Evolutionary conservation across 2,113 vertebrate species (phyloP).

Genomic region (Parotia lawesii): DNA sequence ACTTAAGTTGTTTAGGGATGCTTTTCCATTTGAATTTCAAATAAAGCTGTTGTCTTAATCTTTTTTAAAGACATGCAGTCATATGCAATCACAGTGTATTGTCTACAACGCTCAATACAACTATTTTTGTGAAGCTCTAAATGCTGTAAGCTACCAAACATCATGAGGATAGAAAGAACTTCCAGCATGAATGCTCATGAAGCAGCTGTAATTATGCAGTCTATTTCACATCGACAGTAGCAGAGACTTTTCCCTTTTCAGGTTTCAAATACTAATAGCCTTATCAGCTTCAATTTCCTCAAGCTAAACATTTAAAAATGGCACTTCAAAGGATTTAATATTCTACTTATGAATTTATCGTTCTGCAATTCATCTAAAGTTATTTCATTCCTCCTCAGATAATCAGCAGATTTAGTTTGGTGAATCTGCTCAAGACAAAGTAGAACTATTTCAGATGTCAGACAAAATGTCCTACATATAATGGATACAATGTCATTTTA

Average conservation of each 20-base stretch:
- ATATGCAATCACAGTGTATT: conserved; percentile 51
- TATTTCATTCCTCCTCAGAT: not conserved
- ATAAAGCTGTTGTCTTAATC: not conserved
- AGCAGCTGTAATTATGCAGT: not conserved
- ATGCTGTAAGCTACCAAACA: not conserved
- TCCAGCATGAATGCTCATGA: not conserved
- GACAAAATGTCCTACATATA: not conserved
- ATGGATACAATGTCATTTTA: not conserved
- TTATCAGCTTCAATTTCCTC: not conserved
- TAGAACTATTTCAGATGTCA: not conserved
- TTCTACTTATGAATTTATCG: not conserved
- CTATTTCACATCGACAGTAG: not conserved
- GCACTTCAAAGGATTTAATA: not conserved
- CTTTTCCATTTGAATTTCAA: conserved; percentile 46
- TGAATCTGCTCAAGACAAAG: not conserved
- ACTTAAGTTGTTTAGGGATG: not conserved
- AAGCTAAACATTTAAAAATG: not conserved
- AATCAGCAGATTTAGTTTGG: not conserved
- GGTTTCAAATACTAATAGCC: not conserved
- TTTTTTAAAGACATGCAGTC: conserved; percentile 44
- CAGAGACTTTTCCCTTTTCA: not conserved
- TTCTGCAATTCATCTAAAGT: not conserved
- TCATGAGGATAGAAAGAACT: not conserved
- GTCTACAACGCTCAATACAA: conserved; percentile 19
- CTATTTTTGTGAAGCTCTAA: conserved; percentile 17